These are phyloP conservation scores for Eupeodes corollae DNA, from an alignment of 1,140 invertebrate species.

Conservation along the genomic window DNA sequence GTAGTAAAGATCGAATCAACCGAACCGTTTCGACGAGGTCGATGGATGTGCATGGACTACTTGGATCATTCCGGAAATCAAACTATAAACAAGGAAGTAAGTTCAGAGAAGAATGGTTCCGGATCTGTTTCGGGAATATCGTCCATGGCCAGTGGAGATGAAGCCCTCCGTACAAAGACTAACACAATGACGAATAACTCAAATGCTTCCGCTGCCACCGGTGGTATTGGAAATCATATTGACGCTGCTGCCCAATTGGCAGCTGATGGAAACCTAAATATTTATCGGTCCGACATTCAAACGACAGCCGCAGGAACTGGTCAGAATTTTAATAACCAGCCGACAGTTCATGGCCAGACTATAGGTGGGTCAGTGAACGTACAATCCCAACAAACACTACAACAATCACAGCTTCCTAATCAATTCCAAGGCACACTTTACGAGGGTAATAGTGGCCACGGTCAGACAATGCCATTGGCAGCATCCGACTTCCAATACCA, in stretches of 20 bases:
- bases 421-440: conserved; percentile 13
- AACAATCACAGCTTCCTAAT: conserved; percentile 39
- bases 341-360: conserved; percentile 12
- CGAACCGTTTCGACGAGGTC: conserved; percentile 83
- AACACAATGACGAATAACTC: conserved; percentile 30
- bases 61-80: conserved; percentile 55
- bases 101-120: background rate
- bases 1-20: conserved; percentile 93
- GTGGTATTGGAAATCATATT: conserved; percentile 21
- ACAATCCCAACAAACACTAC: conserved; percentile 4
- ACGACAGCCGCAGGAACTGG: conserved; percentile 31
- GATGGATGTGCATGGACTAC: conserved; percentile 95
- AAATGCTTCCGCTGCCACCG: conserved; percentile 13
- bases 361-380: conserved; percentile 3
- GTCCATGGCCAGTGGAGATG: conserved; percentile 4
- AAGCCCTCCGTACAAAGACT: background rate
- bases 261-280: conserved; percentile 41
- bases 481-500: background rate
- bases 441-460: conserved; percentile 2
- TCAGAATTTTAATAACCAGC: no score
- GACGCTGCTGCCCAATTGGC: conserved; percentile 22
- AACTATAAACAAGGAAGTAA: conserved; percentile 16
- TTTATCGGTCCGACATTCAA: conserved; percentile 35
- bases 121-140: conserved; percentile 10
- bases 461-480: background rate